These are phyloP conservation scores for Muntiacus reevesi DNA, from an alignment of 2,113 vertebrate genomes.

Conservation along the genomic window DNA sequence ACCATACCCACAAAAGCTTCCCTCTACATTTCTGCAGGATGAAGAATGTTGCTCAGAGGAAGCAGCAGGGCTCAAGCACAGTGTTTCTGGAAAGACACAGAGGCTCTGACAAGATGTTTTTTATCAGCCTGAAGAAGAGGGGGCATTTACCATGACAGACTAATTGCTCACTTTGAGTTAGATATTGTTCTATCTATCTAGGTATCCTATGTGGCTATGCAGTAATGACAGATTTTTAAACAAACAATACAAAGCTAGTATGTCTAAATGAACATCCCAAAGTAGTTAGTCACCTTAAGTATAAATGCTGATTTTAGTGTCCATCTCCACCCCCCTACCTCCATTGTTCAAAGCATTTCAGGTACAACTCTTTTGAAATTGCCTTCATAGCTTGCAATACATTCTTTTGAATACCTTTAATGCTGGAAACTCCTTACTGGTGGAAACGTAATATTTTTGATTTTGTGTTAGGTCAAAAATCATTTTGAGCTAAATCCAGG, in stretches of 20 bases:
- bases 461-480: constrained; percentile 32
- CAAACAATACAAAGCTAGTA: background rate
- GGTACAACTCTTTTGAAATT: background rate
- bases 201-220: background rate
- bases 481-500: background rate
- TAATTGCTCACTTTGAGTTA: constrained; percentile 46
- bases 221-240: constrained; percentile 54
- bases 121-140: constrained; percentile 21
- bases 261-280: background rate
- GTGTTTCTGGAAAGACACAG: background rate
- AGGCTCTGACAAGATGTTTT: background rate
- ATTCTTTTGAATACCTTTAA: background rate
- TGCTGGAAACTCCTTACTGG: background rate
- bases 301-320: background rate
- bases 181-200: background rate
- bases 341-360: background rate
- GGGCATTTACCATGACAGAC: constrained; percentile 37
- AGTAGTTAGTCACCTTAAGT: background rate
- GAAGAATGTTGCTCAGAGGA: background rate
- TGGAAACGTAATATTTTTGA: background rate
- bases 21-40: background rate
- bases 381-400: background rate
- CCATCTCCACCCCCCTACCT: background rate
- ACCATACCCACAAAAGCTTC: background rate
- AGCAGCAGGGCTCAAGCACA: background rate